Evolutionary conservation across 2,113 vertebrate genomes (phyloP).

Genomic region (Mungos mungo): DNA sequence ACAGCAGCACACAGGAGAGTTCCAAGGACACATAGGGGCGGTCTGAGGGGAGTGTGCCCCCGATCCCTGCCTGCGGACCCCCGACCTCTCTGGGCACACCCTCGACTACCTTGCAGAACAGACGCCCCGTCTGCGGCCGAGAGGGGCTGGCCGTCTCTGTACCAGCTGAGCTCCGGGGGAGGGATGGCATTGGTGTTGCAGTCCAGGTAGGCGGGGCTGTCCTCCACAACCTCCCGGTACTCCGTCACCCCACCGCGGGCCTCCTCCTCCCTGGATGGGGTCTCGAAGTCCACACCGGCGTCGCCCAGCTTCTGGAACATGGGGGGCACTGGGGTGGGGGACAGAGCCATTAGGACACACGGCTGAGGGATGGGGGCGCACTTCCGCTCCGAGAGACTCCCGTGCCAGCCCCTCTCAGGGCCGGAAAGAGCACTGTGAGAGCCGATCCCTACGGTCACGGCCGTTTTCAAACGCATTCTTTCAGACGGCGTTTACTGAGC

Average conservation of each 20-base stretch:
- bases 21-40: accelerated
- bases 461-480: background rate
- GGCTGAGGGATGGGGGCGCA: accelerated
- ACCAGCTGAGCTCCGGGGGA: conserved; percentile 90
- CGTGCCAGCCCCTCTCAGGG: accelerated
- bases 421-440: accelerated
- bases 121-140: conserved; percentile 79
- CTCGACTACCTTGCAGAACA: conserved; percentile 88
- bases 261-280: conserved; percentile 82
- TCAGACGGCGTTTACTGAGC: background rate
- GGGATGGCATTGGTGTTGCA: conserved; percentile 91
- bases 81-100: background rate
- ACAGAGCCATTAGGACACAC: background rate
- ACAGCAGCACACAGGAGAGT: background rate
- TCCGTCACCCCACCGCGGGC: conserved; percentile 84
- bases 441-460: background rate
- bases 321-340: conserved; percentile 89
- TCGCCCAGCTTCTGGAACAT: conserved; percentile 89
- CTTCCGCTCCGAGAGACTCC: background rate
- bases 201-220: conserved; percentile 87
- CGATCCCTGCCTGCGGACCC: background rate
- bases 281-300: conserved; percentile 83
- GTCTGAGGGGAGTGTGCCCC: accelerated
- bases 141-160: conserved; percentile 87
- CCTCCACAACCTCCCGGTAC: conserved; percentile 86